These are phyloP conservation scores for Rhinogobio ventralis DNA, from an alignment of 2,797 vertebrate species.

Conservation along the genomic window DNA sequence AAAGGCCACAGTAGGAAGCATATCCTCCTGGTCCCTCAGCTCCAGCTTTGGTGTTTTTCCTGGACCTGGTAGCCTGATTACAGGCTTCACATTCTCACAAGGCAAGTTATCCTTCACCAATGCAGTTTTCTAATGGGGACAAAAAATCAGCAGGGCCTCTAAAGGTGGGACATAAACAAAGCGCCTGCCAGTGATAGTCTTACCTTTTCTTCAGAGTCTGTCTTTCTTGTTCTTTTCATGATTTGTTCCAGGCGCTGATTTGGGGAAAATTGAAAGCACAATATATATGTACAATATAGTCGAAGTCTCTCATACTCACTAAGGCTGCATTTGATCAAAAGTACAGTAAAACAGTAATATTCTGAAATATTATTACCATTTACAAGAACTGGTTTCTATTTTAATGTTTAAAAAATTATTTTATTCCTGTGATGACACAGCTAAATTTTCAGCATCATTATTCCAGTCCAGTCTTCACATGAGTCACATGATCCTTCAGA, in stretches of 20 bases:
- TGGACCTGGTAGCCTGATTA: conserved; percentile 82
- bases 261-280: conserved; percentile 53
- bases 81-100: conserved; percentile 87
- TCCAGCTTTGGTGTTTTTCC: conserved; percentile 82
- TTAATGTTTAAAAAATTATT: not conserved
- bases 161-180: not conserved
- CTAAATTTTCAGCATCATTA: not conserved
- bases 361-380: not conserved
- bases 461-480: not conserved
- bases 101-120: conserved; percentile 68
- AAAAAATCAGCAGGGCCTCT: conserved; percentile 3
- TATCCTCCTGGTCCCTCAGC: conserved; percentile 80
- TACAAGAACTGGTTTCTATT: not conserved
- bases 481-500: not conserved
- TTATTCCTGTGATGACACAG: too few relatives aligned
- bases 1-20: conserved; percentile 92
- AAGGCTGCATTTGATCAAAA: not conserved
- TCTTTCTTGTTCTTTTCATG: conserved; percentile 94
- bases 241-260: conserved; percentile 94
- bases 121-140: conserved; percentile 66
- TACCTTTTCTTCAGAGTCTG: conserved; percentile 88
- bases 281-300: conserved; percentile 21
- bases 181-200: not conserved
- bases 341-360: not conserved
- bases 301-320: not conserved